Evolutionary conservation across 2,888 invertebrate genomes (phyloP).

Genomic region (Hermaeophaga mercurialis): DNA sequence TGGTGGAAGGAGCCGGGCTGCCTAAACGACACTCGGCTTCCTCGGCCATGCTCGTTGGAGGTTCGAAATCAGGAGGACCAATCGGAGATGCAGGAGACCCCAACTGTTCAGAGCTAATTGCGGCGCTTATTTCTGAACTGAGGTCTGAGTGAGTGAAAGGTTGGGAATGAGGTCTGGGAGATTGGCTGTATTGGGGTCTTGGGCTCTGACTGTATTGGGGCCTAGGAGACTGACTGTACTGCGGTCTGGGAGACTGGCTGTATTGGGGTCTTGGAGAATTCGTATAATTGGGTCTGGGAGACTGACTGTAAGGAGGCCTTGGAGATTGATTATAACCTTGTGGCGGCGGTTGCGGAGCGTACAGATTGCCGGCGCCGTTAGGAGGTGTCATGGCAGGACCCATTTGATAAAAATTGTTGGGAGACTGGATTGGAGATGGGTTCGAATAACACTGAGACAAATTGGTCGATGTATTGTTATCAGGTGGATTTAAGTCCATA

Average conservation of each 20-base stretch:
- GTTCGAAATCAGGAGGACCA: slow-evolving; percentile 72
- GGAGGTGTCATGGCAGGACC: slow-evolving; percentile 55
- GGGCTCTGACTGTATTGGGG: slow-evolving; percentile 54
- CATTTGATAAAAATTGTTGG: slow-evolving; percentile 58
- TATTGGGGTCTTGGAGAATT: slow-evolving; percentile 49
- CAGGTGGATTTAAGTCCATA: slow-evolving; percentile 58
- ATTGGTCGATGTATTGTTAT: slow-evolving; percentile 57
- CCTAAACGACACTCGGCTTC: slow-evolving; percentile 62
- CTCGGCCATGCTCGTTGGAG: slow-evolving; percentile 68
- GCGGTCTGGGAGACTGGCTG: slow-evolving; percentile 58
- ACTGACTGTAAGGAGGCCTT: slow-evolving; percentile 50
- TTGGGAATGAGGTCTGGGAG: slow-evolving; percentile 59
- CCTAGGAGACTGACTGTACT: slow-evolving; percentile 49
- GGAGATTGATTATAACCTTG: slow-evolving; percentile 47
- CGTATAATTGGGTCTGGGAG: slow-evolving; percentile 48
- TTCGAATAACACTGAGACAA: slow-evolving; percentile 60
- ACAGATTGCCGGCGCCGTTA: slow-evolving; percentile 53
- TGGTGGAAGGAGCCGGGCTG: slow-evolving; percentile 59
- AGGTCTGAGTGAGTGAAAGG: slow-evolving; percentile 74
- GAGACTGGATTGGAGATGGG: slow-evolving; percentile 60
- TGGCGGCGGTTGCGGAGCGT: slow-evolving; percentile 51
- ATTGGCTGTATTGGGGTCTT: slow-evolving; percentile 49
- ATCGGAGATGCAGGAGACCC: slow-evolving; percentile 74
- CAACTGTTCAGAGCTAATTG: slow-evolving; percentile 71
- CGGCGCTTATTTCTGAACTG: slow-evolving; percentile 78